A percentile compares a stretch with the other conserved stretches of the same genome.
Evolutionary conservation across 2,797 vertebrate genomes (phyloP).

Genomic region (Eleutherodactylus coqui): DNA sequence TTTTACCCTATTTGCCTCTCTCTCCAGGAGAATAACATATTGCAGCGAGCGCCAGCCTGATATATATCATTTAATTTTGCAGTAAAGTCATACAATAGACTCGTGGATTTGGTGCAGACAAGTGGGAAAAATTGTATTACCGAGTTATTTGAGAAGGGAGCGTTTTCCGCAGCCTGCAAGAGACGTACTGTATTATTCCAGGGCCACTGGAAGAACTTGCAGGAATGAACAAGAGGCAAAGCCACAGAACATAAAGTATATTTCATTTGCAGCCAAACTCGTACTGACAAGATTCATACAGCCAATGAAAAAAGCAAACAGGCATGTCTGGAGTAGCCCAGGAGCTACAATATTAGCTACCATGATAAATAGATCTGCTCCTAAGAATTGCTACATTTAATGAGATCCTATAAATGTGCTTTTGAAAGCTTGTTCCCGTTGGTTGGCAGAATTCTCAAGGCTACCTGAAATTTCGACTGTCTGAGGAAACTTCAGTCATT

Average conservation of each 20-base stretch:
- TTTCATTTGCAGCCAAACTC: slow-evolving; percentile 49
- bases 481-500: slow-evolving; percentile 28
- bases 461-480: slow-evolving; percentile 25
- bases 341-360: slow-evolving; percentile 23
- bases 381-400: slow-evolving; percentile 50
- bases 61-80: not conserved
- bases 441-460: slow-evolving; percentile 55
- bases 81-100: not conserved
- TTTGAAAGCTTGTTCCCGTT: slow-evolving; percentile 29
- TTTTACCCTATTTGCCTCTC: not conserved
- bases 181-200: slow-evolving; percentile 11
- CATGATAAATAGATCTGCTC: slow-evolving; percentile 52
- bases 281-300: slow-evolving; percentile 50
- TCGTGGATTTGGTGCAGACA: slow-evolving; percentile 7
- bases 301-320: slow-evolving; percentile 54
- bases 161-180: not conserved
- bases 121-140: not conserved
- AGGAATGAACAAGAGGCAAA: slow-evolving; percentile 11
- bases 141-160: not conserved
- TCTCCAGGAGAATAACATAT: not conserved
- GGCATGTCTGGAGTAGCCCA: slow-evolving; percentile 23
- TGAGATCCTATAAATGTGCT: slow-evolving; percentile 60
- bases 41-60: not conserved
- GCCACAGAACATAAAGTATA: slow-evolving; percentile 44
- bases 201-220: not conserved